These are phyloP conservation scores for Yasuhikotakia modesta DNA, from an alignment of 2,797 vertebrate genomes.

Conservation along the genomic window DNA sequence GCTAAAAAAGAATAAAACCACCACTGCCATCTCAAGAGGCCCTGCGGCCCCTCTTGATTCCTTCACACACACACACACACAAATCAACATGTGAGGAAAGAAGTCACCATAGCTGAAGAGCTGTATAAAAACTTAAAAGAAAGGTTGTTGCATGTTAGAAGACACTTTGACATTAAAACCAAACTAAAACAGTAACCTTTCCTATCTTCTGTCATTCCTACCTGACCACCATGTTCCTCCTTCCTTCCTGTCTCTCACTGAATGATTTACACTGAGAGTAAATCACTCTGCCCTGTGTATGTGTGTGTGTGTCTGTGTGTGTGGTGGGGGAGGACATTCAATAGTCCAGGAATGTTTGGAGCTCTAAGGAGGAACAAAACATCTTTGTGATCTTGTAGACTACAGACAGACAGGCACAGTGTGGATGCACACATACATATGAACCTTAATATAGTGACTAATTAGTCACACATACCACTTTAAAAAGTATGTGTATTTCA, in stretches of 20 bases:
- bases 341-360: conserved; percentile 61
- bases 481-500: not conserved
- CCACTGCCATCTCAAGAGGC: conserved; percentile 10
- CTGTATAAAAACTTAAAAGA: not conserved
- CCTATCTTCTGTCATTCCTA: conserved; percentile 32
- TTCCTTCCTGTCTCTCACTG: conserved; percentile 63
- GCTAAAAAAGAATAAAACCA: conserved; percentile 1
- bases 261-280: conserved; percentile 60
- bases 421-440: conserved; percentile 49
- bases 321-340: conserved; percentile 61
- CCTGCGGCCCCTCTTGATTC: not conserved
- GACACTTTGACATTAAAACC: conserved; percentile 14
- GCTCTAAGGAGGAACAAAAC: conserved; percentile 63
- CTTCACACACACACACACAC: not conserved
- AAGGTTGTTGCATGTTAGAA: not conserved
- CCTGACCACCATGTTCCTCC: conserved; percentile 55
- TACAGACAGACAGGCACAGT: conserved; percentile 56
- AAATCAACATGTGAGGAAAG: not conserved
- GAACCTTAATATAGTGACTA: not conserved
- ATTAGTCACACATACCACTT: not conserved
- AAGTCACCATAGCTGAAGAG: not conserved
- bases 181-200: not conserved
- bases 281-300: conserved; percentile 20
- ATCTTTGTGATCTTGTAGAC: conserved; percentile 67
- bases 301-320: conserved; percentile 9